phyloP scores from a whole-genome alignment of 2,888 invertebrate species.

The Ecliptopera silaceata region DNA sequence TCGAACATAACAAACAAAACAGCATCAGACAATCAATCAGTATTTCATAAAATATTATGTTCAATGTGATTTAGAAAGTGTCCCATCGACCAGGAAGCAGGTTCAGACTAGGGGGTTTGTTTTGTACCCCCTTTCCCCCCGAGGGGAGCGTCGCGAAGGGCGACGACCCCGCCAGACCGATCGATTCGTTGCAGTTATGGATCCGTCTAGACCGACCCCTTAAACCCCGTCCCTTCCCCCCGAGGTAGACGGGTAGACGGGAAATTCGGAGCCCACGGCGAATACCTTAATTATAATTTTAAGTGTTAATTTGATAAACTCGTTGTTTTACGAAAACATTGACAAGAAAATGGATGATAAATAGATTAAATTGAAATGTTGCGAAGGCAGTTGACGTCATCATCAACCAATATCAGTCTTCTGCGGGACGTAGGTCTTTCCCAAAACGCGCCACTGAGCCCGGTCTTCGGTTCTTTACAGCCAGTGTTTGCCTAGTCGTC shows the following conservation, averaged over 20 bases:
- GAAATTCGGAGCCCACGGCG: slow-evolving; percentile 45
- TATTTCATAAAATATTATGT: too few species aligned
- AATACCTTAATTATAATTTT: slow-evolving; percentile 61
- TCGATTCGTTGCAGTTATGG: slow-evolving; percentile 66
- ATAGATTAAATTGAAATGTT: too few species aligned
- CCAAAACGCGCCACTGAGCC: too few species aligned
- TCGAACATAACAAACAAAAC: too few species aligned
- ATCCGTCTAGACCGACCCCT: slow-evolving; percentile 74
- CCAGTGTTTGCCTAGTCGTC: too few species aligned
- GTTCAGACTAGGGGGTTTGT: slow-evolving; percentile 56
- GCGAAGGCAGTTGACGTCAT: too few species aligned
- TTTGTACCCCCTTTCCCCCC: slow-evolving; percentile 53
- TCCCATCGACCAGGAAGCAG: slow-evolving; percentile 11
- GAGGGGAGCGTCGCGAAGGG: slow-evolving; percentile 51
- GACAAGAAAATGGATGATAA: slow-evolving; percentile 3
- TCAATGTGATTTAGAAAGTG: too few species aligned
- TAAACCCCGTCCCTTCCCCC: slow-evolving; percentile 14
- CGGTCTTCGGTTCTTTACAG: too few species aligned
- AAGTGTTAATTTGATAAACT: slow-evolving; percentile 38
- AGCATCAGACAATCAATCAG: too few species aligned
- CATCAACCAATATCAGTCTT: too few species aligned
- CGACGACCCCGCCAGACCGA: slow-evolving; percentile 57
- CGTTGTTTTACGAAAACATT: slow-evolving; percentile 5
- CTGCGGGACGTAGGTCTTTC: too few species aligned
- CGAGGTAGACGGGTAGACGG: slow-evolving; percentile 50